Conservation (phyloP, 1,140 invertebrate genomes). For the Sinella curviseta region DNA sequence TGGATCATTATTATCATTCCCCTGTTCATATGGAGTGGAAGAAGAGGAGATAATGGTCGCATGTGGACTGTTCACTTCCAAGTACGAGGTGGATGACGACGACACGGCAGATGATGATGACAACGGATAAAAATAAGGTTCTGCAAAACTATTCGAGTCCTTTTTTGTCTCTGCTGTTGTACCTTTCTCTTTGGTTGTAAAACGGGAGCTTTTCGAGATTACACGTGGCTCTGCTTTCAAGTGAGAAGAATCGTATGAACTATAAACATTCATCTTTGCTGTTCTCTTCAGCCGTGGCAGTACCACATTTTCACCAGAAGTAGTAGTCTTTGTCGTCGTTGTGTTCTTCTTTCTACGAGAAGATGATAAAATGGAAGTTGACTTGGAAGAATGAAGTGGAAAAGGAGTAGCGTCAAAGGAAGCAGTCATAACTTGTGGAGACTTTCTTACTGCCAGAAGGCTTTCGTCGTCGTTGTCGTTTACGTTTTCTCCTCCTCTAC, state of each 20-base stretch:
- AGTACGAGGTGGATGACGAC: not conserved
- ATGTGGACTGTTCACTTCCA: not conserved
- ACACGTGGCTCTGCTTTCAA: not conserved
- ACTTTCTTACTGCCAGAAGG: not conserved
- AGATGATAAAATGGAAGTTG: not conserved
- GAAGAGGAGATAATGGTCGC: not conserved
- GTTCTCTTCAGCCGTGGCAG: not conserved
- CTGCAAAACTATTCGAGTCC: not conserved
- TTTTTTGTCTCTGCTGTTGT: not conserved
- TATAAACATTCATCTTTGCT: not conserved
- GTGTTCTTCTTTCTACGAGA: no score
- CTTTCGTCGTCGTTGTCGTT: not conserved
- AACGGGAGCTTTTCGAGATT: not conserved
- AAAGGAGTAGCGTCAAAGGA: not conserved
- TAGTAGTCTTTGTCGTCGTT: not conserved
- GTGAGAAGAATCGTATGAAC: not conserved
- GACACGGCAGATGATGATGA: not conserved
- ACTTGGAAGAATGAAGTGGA: not conserved
- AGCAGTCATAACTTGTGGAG: not conserved
- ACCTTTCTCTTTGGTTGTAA: not conserved
- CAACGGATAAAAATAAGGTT: not conserved
- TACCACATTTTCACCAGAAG: not conserved
- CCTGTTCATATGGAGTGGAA: not conserved
- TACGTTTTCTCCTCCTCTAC: no score
- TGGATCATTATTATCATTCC: not conserved